phyloP scores from a whole-genome alignment of 2,797 vertebrate species.

The Mionectes olivaceus region DNA sequence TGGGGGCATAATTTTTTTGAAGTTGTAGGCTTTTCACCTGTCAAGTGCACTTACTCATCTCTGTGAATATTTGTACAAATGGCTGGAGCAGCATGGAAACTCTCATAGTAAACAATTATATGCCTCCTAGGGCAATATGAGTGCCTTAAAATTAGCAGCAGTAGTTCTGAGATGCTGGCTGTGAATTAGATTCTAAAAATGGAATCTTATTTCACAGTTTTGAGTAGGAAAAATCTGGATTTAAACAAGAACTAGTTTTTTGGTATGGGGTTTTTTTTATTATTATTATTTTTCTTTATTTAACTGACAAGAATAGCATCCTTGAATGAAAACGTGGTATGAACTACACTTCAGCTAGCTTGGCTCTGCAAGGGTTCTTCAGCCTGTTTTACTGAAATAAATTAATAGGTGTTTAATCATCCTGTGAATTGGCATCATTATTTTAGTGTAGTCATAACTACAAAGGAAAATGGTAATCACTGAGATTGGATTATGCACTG shows the following conservation, averaged over 20 bases:
- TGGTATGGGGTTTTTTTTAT: neutral
- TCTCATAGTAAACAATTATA: neutral
- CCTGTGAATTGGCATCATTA: constrained; percentile 44
- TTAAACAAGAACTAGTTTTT: neutral
- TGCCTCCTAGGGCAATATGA: neutral
- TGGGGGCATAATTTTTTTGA: neutral
- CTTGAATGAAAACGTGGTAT: neutral
- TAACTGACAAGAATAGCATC: neutral
- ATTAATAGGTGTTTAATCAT: neutral
- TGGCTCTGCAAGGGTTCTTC: neutral
- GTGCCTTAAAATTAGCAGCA: neutral
- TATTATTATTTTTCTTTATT: too few species aligned
- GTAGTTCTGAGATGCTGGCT: neutral
- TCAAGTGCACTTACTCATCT: neutral
- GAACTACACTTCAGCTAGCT: neutral
- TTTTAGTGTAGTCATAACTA: constrained; percentile 1
- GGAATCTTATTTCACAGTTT: neutral
- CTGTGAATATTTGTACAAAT: neutral
- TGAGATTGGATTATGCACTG: constrained; percentile 20
- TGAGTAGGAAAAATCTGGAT: neutral
- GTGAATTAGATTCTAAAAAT: neutral
- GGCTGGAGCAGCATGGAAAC: neutral
- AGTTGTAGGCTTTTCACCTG: neutral
- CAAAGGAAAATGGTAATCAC: constrained; percentile 33
- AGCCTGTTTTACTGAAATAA: neutral